Evolutionary conservation across 2,888 invertebrate species (phyloP), one percentile per base, ranked within the genome.

Genomic region (Geotrupes spiniger): DNA sequence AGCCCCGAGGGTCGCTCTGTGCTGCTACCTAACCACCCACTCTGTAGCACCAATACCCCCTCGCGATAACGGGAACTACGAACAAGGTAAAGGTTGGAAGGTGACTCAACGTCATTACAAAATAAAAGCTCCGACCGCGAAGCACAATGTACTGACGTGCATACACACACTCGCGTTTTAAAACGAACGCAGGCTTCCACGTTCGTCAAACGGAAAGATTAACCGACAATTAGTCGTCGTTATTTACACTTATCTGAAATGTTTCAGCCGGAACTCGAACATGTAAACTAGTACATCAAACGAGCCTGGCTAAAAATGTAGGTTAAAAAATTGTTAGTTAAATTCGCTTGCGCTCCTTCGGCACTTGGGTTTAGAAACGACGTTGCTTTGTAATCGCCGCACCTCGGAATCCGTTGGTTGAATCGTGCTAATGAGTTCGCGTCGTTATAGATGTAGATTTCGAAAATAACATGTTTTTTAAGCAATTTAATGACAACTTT

Each of bases 1-100:
- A 67, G 63, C 61, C 65, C 68, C 63, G 63, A 66, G 64, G 68
- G 63, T 58, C 58, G 53, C 55, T 49, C 56, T 52, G 49, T 48
- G 54, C 53, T 52, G 54, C 57, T 58, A 53, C 51, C 53, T 49
- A 54, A 44, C 51, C 42, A 47, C 48, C 50, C 49, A 49, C 40
- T 37, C 51, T 46, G 40, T 41, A 55, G 47, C 58, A 49, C 49
- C 54, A 52, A 53, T 51, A 43, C 55, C 50, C 51, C 50, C 54
- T 51, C 50, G 45, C 52, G 56, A 50, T 49, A 53, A 53, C 51
- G 46, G 28, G 31, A 41, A 50, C 44, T 46, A 42, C 43, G 48
- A 52, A 52, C 51, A 56, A 52, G 54, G 50, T 53, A 46, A 42
- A 46, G 45, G 46, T 50, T 50, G 50, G 50, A 42, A 49, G 48